A percentile compares a stretch with the other conserved stretches of the same genome.
phyloP scores from a whole-genome alignment of 2,888 invertebrate species.

The Acleris emargana region DNA sequence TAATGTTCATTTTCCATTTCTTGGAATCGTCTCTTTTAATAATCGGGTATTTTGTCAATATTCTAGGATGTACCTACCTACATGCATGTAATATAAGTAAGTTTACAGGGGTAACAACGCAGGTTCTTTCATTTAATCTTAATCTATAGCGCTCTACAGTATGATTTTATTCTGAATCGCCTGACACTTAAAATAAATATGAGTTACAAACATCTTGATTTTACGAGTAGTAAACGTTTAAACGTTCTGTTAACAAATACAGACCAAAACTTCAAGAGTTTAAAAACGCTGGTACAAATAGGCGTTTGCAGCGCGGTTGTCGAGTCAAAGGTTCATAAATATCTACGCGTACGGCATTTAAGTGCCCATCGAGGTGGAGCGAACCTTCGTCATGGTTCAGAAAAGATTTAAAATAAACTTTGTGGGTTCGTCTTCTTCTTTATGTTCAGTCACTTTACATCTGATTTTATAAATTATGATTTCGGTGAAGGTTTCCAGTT shows the following conservation, averaged over 20 bases:
- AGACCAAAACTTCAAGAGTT: no score
- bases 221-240: no score
- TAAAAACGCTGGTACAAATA: background rate
- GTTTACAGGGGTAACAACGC: no score
- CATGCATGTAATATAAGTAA: no score
- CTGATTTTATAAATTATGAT: no score
- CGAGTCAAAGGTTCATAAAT: conserved; percentile 32
- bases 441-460: background rate
- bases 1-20: conserved; percentile 18
- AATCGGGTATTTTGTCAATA: conserved; percentile 4
- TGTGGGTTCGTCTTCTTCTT: conserved; percentile 13
- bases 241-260: no score
- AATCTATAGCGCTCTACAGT: no score
- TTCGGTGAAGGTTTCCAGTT: no score
- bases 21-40: conserved; percentile 7
- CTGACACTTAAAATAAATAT: no score
- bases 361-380: conserved; percentile 47
- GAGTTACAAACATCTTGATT: no score
- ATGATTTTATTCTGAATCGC: no score
- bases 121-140: no score
- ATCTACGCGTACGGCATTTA: conserved; percentile 44
- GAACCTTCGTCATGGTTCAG: conserved; percentile 47
- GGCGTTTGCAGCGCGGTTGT: conserved; percentile 1
- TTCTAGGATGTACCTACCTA: background rate
- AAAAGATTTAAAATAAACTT: conserved; percentile 43